Evolutionary conservation across 2,113 vertebrate species (phyloP).

Genomic region (Caretta caretta): DNA sequence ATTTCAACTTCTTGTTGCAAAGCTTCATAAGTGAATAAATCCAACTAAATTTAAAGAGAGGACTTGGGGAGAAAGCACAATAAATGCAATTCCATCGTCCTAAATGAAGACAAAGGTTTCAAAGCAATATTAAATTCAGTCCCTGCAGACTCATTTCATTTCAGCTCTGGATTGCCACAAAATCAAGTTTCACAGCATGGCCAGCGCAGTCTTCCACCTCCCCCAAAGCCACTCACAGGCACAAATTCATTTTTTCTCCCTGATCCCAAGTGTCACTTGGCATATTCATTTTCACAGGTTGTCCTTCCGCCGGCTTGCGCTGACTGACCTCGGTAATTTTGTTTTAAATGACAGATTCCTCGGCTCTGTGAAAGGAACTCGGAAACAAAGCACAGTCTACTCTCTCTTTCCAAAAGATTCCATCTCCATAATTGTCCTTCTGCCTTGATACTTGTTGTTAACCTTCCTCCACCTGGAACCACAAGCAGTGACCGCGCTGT

Average conservation of each 20-base stretch:
- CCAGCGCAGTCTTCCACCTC: not conserved
- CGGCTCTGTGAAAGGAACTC: not conserved
- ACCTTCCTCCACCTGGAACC: accelerated
- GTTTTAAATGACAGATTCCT: not conserved
- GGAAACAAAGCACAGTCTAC: not conserved
- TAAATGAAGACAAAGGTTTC: slow-evolving; percentile 50
- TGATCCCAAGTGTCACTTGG: not conserved
- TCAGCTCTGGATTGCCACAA: slow-evolving; percentile 45
- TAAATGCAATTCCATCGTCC: slow-evolving; percentile 29
- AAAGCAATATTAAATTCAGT: slow-evolving; percentile 15
- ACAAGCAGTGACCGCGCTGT: not conserved
- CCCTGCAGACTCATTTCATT: slow-evolving; percentile 50
- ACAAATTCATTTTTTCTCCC: not conserved
- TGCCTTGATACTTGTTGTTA: accelerated
- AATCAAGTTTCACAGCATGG: slow-evolving; percentile 16
- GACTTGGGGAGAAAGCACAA: slow-evolving; percentile 31
- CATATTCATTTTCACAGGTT: accelerated
- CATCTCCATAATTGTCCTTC: too few relatives aligned
- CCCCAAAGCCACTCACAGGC: accelerated
- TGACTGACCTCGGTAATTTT: not conserved
- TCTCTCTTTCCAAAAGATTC: not conserved
- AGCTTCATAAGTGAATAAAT: slow-evolving; percentile 67
- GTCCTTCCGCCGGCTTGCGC: not conserved
- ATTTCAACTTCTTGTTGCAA: slow-evolving; percentile 59
- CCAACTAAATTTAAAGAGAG: slow-evolving; percentile 48